A percentile compares a stretch with the other conserved stretches of the same genome.
These are phyloP conservation scores for Verasper variegatus DNA, from an alignment of 2,113 vertebrate genomes.

Conservation along the genomic window DNA sequence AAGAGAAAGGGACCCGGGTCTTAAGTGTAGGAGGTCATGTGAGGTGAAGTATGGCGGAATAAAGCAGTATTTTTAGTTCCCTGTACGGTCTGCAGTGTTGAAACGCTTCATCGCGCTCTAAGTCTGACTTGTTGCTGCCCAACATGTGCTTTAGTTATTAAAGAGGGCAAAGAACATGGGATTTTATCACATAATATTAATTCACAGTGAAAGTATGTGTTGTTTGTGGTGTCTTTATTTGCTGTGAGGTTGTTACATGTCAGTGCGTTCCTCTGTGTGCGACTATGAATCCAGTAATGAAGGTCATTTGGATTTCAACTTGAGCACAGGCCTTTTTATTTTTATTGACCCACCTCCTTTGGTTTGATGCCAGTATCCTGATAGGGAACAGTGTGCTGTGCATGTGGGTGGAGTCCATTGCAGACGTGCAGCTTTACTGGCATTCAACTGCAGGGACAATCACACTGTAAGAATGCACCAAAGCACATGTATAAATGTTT, in stretches of 20 bases:
- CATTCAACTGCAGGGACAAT: background rate
- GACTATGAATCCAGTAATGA: constrained; percentile 40
- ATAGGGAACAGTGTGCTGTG: constrained; percentile 3
- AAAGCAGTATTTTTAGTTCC: background rate
- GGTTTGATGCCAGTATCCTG: constrained; percentile 58
- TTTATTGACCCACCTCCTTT: constrained; percentile 59
- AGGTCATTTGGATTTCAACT: constrained; percentile 72
- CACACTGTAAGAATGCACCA: background rate
- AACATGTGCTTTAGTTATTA: background rate
- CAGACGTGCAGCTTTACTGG: constrained; percentile 34
- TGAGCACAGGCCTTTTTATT: constrained; percentile 47
- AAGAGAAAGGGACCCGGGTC: background rate
- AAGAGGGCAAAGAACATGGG: background rate
- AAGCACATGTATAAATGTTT: background rate
- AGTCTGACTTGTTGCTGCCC: background rate
- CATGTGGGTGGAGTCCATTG: constrained; percentile 27
- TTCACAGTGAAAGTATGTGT: background rate
- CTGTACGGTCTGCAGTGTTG: background rate
- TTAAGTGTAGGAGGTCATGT: no score
- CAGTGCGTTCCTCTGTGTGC: fast-evolving
- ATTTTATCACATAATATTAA: no score
- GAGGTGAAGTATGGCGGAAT: background rate
- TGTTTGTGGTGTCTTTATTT: background rate
- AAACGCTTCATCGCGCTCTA: background rate
- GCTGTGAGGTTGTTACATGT: no score